phyloP scores from a whole-genome alignment of 1,140 invertebrate species.

The Pogonus chalceus region DNA sequence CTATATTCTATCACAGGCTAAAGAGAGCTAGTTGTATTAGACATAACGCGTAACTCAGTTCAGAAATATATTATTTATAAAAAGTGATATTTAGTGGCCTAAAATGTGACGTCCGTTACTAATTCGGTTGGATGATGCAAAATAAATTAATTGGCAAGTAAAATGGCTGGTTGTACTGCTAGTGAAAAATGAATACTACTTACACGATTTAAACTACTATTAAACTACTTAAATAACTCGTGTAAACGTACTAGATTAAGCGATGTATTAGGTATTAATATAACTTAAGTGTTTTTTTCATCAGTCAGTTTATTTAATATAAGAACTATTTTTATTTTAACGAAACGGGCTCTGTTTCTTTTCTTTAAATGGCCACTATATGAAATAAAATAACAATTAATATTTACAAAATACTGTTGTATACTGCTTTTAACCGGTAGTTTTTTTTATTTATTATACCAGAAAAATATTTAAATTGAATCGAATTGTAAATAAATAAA shows the following conservation, averaged over 20 bases:
- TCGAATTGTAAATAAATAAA: too few relatives aligned
- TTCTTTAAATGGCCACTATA: background rate
- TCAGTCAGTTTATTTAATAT: background rate
- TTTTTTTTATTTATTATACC: background rate
- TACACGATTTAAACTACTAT: background rate
- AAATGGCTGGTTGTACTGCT: constrained; percentile 1
- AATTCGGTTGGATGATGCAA: too few relatives aligned
- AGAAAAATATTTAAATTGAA: background rate
- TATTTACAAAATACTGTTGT: background rate
- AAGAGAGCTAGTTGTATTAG: constrained; percentile 23
- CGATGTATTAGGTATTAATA: background rate
- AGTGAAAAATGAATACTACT: background rate
- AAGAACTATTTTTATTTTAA: background rate
- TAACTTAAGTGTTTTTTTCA: constrained; percentile 1
- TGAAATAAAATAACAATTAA: background rate
- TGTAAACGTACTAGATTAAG: too few relatives aligned
- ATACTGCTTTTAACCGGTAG: background rate
- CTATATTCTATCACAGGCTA: constrained; percentile 30
- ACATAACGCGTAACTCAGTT: background rate
- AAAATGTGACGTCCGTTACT: background rate
- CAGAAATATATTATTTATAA: background rate
- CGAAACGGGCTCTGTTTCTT: background rate
- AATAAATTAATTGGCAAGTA: background rate
- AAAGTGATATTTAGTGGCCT: background rate
- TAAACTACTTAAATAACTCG: background rate